Evolutionary conservation across 2,797 vertebrate genomes (phyloP), one percentile per base, ranked within the genome.

Genomic region (Gymnocypris eckloni): DNA sequence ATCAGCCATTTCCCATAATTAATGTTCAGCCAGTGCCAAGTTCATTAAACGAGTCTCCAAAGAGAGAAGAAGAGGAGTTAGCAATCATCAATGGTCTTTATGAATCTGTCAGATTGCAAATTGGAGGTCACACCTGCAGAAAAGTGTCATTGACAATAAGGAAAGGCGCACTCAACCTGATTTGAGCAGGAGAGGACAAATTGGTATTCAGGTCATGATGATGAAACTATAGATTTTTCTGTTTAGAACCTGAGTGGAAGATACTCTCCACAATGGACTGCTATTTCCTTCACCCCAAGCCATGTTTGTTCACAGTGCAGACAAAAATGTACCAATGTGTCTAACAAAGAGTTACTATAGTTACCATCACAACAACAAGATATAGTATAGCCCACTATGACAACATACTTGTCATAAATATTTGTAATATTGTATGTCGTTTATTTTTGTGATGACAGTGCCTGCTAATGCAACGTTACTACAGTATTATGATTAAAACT

Each of bases 1-100:
- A 66, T 80, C 77, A 69, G 72, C 67, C 64, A 84, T 61, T 75
- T 87, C 50, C 77, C 52, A 61, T 69, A 87, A 76, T 75, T 76
- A 81, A 67, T 76, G 61, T 84, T 79, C 50, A 54, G 25, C 48
- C 41, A 50, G 76, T 48, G 76, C 76, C 66, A 85, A 79, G 83
- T 85, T 79, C 76, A 85, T 79, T 85, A 85, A 79, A 85, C 64
- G 39, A 85, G 66, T 59, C 66, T 41, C 76, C 59, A 41, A 72
- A 79, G 83, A 71, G 64, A 22, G 64, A 84, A 56, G 64, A 78
- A 70, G 75, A 78, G 64, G 45, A 78, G 50, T 28, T 85, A 0
- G 66, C 66, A 70, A 70, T 71, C 76, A 85, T 85, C 25, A 61
- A 7, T 50, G 75, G 66, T 70, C 83, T 79, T 79, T 79, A 67